Evolutionary conservation across 2,797 vertebrate species (phyloP).

Genomic region (Antennarius maculatus): DNA sequence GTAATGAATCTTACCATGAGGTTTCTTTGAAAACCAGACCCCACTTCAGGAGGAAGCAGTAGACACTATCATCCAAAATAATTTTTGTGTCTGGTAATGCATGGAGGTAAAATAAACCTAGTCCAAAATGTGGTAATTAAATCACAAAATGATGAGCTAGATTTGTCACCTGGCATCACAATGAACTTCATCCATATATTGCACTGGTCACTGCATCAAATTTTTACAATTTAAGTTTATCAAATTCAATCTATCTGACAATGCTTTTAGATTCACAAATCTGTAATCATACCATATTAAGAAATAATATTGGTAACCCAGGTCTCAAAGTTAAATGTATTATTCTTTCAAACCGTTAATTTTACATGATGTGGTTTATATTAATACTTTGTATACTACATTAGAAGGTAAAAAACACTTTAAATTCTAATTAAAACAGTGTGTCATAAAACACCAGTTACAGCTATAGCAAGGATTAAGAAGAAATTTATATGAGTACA

Average conservation of each 20-base stretch:
- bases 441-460: constrained; percentile 36
- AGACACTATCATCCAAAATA: constrained; percentile 27
- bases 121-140: background rate
- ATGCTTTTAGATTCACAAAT: background rate
- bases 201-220: background rate
- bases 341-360: background rate
- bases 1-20: constrained; percentile 75
- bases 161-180: background rate
- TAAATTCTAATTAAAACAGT: constrained; percentile 38
- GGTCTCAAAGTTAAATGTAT: background rate
- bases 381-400: constrained; percentile 9
- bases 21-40: constrained; percentile 56
- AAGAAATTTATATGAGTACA: constrained; percentile 32
- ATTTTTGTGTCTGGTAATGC: constrained; percentile 5
- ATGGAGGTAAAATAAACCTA: constrained; percentile 4
- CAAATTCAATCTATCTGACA: background rate
- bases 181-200: background rate
- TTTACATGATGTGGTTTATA: no score
- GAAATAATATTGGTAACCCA: background rate
- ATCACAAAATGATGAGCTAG: background rate
- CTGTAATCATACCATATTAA: background rate
- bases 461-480: constrained; percentile 21
- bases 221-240: background rate
- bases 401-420: constrained; percentile 18
- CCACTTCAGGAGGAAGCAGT: constrained; percentile 43